Percentiles rank a stretch among this genome's conserved stretches.
phyloP scores from a whole-genome alignment of 2,888 invertebrate species.

The Drosophila nr. fundita region DNA sequence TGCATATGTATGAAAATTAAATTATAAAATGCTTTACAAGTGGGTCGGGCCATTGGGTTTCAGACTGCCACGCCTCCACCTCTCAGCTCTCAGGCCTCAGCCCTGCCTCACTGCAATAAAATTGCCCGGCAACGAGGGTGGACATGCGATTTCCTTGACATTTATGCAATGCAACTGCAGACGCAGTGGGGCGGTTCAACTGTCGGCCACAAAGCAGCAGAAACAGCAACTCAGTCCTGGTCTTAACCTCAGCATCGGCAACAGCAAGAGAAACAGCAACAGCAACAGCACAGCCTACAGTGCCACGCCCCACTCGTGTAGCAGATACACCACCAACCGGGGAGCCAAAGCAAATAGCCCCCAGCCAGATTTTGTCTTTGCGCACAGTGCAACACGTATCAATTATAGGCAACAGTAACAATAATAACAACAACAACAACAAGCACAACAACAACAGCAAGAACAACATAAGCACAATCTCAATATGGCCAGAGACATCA shows the following conservation, averaged over 20 bases:
- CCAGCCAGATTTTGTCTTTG: conserved; percentile 80
- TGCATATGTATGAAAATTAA: conserved; percentile 81
- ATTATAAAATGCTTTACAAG: conserved; percentile 83
- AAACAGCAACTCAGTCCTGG: conserved; percentile 12
- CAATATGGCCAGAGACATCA: conserved; percentile 63
- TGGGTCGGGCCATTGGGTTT: conserved; percentile 66
- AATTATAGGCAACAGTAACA: conserved; percentile 63
- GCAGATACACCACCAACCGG: conserved; percentile 51
- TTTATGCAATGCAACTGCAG: conserved; percentile 76
- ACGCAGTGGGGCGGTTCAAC: conserved; percentile 65
- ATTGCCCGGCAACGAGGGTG: conserved; percentile 76
- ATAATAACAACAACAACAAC: conserved; percentile 31
- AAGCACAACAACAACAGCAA: conserved; percentile 18
- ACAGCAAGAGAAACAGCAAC: neutral
- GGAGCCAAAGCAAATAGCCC: conserved; percentile 75
- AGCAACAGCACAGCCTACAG: conserved; percentile 7
- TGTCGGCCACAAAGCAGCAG: conserved; percentile 38
- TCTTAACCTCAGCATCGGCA: conserved; percentile 11
- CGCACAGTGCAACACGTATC: conserved; percentile 77
- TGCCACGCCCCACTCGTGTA: conserved; percentile 74
- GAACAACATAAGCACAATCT: conserved; percentile 23
- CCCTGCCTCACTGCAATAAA: conserved; percentile 62
- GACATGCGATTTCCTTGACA: conserved; percentile 81
- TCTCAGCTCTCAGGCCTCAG: conserved; percentile 21
- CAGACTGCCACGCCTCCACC: conserved; percentile 44